These are phyloP conservation scores for Enteromius fasciolatus DNA, from an alignment of 2,797 vertebrate species.

Conservation along the genomic window DNA sequence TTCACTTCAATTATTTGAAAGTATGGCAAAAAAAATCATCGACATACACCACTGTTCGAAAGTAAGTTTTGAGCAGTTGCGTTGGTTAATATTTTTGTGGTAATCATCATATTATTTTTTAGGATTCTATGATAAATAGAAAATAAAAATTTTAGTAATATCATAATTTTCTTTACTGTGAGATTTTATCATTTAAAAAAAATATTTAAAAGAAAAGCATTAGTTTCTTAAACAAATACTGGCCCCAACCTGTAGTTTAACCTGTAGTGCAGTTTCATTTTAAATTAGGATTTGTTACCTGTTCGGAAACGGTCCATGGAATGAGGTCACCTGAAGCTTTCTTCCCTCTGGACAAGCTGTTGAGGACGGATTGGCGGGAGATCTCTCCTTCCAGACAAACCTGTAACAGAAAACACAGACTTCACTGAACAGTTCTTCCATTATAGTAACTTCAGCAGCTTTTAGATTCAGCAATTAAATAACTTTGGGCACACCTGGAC, in stretches of 20 bases:
- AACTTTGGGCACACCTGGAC: constrained; percentile 83
- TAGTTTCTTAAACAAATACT: background rate
- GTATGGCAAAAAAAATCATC: background rate
- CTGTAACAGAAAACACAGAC: constrained; percentile 66
- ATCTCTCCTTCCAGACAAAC: constrained; percentile 97
- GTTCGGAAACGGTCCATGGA: constrained; percentile 96
- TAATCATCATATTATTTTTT: background rate
- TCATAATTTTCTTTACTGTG: background rate
- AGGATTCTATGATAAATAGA: background rate
- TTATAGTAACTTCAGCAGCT: background rate
- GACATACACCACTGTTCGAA: background rate
- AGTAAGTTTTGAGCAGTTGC: background rate
- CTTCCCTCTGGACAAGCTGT: constrained; percentile 95
- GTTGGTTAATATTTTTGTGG: background rate
- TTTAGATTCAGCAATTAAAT: background rate
- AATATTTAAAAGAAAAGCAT: background rate
- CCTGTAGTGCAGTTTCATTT: background rate
- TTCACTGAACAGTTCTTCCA: background rate
- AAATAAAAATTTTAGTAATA: background rate
- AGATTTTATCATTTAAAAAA: background rate
- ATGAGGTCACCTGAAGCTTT: constrained; percentile 97
- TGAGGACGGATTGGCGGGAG: constrained; percentile 92
- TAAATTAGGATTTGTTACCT: constrained; percentile 75
- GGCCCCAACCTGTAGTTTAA: background rate
- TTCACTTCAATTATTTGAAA: background rate